Base-by-base conservation (phyloP, 2,797 vertebrate species). In the Pristis pectinata region DNA sequence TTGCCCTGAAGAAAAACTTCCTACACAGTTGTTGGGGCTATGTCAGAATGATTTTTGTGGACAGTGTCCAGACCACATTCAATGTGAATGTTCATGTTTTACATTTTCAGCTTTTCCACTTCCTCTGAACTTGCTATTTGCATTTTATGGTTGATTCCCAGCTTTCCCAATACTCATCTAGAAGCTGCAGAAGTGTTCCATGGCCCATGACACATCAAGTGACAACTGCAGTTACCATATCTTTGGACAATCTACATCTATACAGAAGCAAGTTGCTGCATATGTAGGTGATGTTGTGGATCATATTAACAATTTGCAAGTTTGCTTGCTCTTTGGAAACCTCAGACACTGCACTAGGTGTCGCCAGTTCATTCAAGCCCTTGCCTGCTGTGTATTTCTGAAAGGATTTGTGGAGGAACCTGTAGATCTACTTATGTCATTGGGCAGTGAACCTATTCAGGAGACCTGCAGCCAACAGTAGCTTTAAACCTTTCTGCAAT, bases 361-460 rank as follows among this genome's bases (percentile, higher is more conserved):
- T 95, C 80, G 97, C 10, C 27, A 96, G 94, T 27, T 94, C 37
- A 83, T 95, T 96, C 41, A 97, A 95, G 95, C 96, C 96, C 59
- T 95, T 80, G 56, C 96, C 96, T 6, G 96, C 96, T 5, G 93
- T 93, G 53, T 96, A 96, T 95, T 97, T 96, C 95, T 96, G 96
- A 95, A 96, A 96, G 0, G 96, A 96, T 9, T 96, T 95, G 70
- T 96, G 96, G 64, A 97, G 97, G 95, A 97, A 96, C 70, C 95
- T 95, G 19, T 96, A 97, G 83, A 94, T 95, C 9, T 96, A 95
- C 70, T 94, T 96, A 85, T 96, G 95, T 92, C 95, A 95, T 41
- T 96, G 96, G 27, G 96, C 96, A 93, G 96, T 95, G 93, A 96
- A 96, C 91, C 96, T 96, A 95, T 96, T 96, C 82, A 96, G 95